phyloP scores from a whole-genome alignment of 2,797 vertebrate species.

The Masticophis lateralis region DNA sequence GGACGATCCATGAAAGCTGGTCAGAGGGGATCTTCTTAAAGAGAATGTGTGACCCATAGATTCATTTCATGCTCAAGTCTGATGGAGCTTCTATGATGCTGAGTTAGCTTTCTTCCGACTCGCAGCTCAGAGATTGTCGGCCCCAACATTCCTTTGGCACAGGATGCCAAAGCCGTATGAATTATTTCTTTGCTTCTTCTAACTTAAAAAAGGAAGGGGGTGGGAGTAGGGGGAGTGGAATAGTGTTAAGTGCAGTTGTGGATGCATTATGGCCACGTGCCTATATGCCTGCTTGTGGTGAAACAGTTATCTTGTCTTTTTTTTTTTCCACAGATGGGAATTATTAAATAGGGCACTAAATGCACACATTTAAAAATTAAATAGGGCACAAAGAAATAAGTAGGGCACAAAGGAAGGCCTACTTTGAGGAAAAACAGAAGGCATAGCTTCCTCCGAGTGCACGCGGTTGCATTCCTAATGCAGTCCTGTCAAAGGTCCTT shows the following conservation, averaged over 20 bases:
- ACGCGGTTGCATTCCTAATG: background rate
- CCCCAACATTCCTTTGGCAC: background rate
- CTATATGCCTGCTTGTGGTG: background rate
- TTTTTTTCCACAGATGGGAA: background rate
- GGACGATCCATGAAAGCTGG: background rate
- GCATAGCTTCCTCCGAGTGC: background rate
- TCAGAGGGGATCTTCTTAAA: background rate
- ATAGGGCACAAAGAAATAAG: conserved; percentile 16
- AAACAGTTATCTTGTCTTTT: conserved; percentile 3
- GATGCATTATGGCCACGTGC: background rate
- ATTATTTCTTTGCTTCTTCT: background rate
- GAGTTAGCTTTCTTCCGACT: background rate
- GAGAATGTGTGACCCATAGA: background rate
- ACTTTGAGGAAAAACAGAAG: background rate
- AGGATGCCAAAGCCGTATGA: background rate
- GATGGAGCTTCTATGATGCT: background rate
- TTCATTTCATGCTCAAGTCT: background rate
- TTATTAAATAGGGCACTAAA: conserved; percentile 23
- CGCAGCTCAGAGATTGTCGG: background rate
- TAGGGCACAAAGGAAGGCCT: conserved; percentile 24
- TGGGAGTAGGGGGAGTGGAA: background rate
- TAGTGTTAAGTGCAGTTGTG: background rate
- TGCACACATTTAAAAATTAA: conserved; percentile 21
- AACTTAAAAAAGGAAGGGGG: background rate
- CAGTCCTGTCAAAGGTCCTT: background rate